Conservation (phyloP, 2,797 vertebrate species). For the Gobio occitaniae region DNA sequence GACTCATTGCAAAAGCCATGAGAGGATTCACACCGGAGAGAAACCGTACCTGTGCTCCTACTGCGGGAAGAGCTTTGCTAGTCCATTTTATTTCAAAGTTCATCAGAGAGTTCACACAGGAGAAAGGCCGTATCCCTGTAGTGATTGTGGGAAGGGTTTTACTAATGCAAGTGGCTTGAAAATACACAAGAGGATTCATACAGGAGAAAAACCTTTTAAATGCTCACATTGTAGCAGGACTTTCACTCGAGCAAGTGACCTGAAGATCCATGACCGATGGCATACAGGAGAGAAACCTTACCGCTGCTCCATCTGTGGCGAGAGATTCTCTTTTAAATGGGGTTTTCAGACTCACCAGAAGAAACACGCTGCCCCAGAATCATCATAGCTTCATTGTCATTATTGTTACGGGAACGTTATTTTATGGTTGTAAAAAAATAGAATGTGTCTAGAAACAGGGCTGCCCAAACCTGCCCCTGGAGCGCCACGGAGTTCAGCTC, state of each 20-base stretch:
- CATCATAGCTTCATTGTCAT: not conserved
- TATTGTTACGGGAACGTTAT: not conserved
- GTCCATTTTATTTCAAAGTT: constrained; percentile 7
- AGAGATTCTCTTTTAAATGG: not conserved
- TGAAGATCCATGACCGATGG: constrained; percentile 20
- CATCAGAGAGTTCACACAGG: constrained; percentile 27
- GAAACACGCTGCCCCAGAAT: not conserved
- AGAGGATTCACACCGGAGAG: constrained; percentile 51
- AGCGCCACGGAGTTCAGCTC: no score
- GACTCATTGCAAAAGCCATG: constrained; percentile 39
- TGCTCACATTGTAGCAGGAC: constrained; percentile 36
- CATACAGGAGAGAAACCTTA: constrained; percentile 37
- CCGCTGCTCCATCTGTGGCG: not conserved
- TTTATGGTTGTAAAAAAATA: not conserved
- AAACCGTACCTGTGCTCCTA: constrained; percentile 43
- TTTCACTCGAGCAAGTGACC: not conserved
- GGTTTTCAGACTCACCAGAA: not conserved
- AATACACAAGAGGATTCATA: constrained; percentile 35
- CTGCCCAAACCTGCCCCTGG: no score
- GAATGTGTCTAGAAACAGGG: no score
- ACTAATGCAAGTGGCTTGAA: constrained; percentile 5
- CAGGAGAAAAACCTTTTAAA: constrained; percentile 43
- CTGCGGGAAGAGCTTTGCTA: constrained; percentile 51
- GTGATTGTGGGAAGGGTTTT: constrained; percentile 40
- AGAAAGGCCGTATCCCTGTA: constrained; percentile 24